phyloP scores from a whole-genome alignment of 2,888 invertebrate genomes.

The Periphyllus acericola region DNA sequence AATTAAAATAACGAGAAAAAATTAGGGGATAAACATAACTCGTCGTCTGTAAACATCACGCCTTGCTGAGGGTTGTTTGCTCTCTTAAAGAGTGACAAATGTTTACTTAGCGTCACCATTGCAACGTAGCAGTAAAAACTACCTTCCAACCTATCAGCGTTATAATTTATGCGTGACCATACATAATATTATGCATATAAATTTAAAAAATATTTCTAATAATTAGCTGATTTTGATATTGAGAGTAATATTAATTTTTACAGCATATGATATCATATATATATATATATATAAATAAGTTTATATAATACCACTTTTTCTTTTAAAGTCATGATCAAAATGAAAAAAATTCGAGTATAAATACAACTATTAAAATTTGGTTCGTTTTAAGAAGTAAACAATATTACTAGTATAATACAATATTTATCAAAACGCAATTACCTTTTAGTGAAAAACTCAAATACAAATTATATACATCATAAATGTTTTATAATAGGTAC shows the following conservation, averaged over 20 bases:
- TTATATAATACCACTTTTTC: no score
- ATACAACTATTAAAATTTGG: no score
- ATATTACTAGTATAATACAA: background rate
- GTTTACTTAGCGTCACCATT: conserved; percentile 26
- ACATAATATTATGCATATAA: background rate
- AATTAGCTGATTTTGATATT: background rate
- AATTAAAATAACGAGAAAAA: conserved; percentile 5
- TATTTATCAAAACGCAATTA: background rate
- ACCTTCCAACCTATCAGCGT: background rate
- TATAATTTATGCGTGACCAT: background rate
- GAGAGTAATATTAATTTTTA: background rate
- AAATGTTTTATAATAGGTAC: background rate
- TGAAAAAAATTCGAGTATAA: no score
- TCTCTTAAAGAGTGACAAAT: conserved; percentile 43
- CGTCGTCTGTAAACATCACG: conserved; percentile 23
- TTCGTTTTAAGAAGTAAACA: no score
- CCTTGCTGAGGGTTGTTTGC: conserved; percentile 27
- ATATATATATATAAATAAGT: no score
- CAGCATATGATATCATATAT: no score
- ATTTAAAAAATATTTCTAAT: background rate
- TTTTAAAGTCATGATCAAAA: no score
- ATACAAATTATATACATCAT: background rate
- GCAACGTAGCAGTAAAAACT: background rate
- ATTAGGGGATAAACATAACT: conserved; percentile 32
- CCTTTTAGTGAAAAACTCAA: background rate